Evolutionary conservation across 2,113 vertebrate genomes (phyloP).

Genomic region (Diphyllodes magnificus): DNA sequence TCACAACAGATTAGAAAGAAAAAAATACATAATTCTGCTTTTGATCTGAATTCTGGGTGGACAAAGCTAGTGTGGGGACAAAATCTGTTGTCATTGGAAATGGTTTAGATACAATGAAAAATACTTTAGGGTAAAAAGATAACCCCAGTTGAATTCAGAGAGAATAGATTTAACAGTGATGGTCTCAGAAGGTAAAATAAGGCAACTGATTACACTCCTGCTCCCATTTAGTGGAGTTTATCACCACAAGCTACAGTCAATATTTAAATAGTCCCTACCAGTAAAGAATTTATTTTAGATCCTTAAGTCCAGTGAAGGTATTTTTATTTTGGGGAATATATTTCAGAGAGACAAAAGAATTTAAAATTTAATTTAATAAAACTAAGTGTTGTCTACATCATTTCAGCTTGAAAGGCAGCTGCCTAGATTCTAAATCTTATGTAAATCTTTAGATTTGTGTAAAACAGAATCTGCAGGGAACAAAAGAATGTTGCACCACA

Average conservation of each 20-base stretch:
- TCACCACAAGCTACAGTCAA: not conserved
- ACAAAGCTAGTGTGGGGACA: not conserved
- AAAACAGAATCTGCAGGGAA: not conserved
- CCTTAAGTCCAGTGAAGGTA: not conserved
- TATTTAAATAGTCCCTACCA: not conserved
- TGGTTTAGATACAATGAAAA: not conserved
- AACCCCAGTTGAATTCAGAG: not conserved
- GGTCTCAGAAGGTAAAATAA: not conserved
- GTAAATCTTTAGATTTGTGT: not conserved
- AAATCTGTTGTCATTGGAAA: not conserved
- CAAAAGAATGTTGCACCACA: not conserved
- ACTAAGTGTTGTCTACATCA: not conserved
- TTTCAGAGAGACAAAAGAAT: not conserved
- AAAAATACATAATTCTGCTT: not conserved
- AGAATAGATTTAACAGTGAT: not conserved
- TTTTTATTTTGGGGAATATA: not conserved
- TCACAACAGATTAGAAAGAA: not conserved
- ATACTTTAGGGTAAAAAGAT: not conserved
- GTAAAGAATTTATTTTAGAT: not conserved
- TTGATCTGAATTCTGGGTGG: not conserved
- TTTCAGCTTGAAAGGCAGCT: not conserved
- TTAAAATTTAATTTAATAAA: not conserved
- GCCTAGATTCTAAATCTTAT: not conserved
- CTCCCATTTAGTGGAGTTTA: not conserved
- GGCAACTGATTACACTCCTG: not conserved